Conservation (phyloP, 92 coral and sea anemone species). For the Siderastrea radians region DNA sequence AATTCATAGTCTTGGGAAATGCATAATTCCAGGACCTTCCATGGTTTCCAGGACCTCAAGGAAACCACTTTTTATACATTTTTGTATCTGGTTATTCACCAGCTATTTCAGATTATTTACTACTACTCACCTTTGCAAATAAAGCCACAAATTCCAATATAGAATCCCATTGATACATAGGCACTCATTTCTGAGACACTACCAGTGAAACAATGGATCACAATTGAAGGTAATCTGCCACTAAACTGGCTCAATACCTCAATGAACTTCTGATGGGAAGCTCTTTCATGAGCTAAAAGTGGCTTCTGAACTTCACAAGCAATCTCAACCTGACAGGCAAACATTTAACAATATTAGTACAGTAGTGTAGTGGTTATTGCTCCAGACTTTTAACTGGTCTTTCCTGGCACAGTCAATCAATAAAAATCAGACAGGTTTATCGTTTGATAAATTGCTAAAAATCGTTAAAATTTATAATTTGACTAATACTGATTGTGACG, state of each 20-base stretch:
- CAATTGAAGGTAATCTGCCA: slow-evolving; percentile 90
- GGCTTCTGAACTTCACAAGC: slow-evolving; percentile 97
- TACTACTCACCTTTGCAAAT: slow-evolving; percentile 91
- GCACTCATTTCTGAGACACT: slow-evolving; percentile 92
- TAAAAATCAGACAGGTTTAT: too few species aligned
- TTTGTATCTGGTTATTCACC: too few species aligned
- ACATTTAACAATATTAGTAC: background rate
- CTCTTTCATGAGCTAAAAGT: slow-evolving; percentile 94
- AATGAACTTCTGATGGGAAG: slow-evolving; percentile 89
- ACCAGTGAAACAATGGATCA: slow-evolving; percentile 98
- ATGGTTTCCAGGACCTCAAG: too few species aligned
- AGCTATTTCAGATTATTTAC: background rate
- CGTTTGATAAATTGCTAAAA: too few species aligned
- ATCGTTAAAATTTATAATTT: too few species aligned
- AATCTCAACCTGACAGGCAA: slow-evolving; percentile 75
- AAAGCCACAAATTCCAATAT: slow-evolving; percentile 95
- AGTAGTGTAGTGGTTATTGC: too few species aligned
- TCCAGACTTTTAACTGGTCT: too few species aligned
- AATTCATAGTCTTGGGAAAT: too few species aligned
- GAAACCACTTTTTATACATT: too few species aligned
- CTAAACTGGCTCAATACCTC: slow-evolving; percentile 92
- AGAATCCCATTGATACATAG: slow-evolving; percentile 96
- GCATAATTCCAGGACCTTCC: too few species aligned
- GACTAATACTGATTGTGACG: too few species aligned
- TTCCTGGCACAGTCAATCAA: too few species aligned